Conservation (phyloP, 2,113 vertebrate species). For the Progne subis region DNA sequence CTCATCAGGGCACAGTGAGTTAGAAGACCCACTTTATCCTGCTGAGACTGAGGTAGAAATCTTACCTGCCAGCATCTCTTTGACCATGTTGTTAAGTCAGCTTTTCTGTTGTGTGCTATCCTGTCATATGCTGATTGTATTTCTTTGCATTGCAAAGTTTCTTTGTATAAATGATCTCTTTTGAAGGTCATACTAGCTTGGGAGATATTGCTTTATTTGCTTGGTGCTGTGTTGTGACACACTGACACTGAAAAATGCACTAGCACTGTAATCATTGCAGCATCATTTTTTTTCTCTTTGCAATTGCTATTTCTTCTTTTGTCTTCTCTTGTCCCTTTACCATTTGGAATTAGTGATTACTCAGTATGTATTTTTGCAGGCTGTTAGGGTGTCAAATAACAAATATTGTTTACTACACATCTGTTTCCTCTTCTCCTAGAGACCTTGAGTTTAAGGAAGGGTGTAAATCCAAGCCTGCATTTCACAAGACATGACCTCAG, state of each 20-base stretch:
- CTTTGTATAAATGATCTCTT: neutral
- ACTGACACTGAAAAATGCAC: neutral
- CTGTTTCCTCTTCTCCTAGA: neutral
- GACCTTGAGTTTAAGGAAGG: neutral
- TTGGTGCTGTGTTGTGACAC: neutral
- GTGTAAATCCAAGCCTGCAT: neutral
- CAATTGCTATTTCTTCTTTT: neutral
- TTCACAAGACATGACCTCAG: neutral
- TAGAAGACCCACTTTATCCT: neutral
- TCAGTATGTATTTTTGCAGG: neutral
- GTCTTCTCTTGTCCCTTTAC: neutral
- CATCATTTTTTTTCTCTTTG: neutral
- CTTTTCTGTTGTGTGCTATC: neutral
- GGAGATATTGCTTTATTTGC: neutral
- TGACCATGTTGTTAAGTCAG: neutral
- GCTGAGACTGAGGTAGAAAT: neutral
- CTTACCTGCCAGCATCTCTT: neutral
- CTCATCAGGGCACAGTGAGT: neutral
- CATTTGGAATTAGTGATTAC: neutral
- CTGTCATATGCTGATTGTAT: neutral
- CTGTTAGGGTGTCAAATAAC: neutral
- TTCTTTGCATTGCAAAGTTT: constrained; percentile 22
- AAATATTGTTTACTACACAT: neutral
- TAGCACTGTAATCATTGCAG: neutral
- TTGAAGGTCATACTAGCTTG: constrained; percentile 1